Evolutionary conservation across 2,113 vertebrate genomes (phyloP).

Genomic region (Patagioenas fasciata): DNA sequence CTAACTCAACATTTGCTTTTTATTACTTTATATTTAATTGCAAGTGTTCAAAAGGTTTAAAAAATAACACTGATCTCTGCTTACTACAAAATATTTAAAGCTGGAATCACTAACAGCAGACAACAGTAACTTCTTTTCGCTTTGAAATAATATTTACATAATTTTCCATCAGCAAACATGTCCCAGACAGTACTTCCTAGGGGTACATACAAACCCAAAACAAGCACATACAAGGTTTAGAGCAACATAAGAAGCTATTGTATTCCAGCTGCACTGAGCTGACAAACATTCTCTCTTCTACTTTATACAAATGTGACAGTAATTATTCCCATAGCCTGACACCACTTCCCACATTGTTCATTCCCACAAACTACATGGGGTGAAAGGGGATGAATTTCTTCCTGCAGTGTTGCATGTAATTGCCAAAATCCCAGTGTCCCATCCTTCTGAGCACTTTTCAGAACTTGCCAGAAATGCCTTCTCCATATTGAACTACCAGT

Average conservation of each 20-base stretch:
- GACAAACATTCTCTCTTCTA: neutral
- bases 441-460: neutral
- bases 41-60: neutral
- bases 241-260: neutral
- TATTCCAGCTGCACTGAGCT: neutral
- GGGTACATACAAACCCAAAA: neutral
- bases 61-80: neutral
- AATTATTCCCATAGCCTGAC: neutral
- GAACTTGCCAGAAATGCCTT: neutral
- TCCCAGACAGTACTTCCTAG: neutral
- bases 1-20: neutral
- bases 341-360: neutral
- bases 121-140: neutral
- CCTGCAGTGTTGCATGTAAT: accelerated
- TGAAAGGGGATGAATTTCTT: neutral
- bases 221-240: neutral
- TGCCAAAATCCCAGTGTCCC: neutral
- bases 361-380: neutral
- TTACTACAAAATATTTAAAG: neutral
- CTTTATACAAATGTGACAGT: neutral
- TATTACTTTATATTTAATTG: neutral
- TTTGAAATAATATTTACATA: slow-evolving; percentile 22
- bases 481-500: neutral
- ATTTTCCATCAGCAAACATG: neutral
- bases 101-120: neutral